phyloP scores from a whole-genome alignment of 30 jellyfish, hydroid and myxozoan genomes.

The Turritopsis dohrnii region DNA sequence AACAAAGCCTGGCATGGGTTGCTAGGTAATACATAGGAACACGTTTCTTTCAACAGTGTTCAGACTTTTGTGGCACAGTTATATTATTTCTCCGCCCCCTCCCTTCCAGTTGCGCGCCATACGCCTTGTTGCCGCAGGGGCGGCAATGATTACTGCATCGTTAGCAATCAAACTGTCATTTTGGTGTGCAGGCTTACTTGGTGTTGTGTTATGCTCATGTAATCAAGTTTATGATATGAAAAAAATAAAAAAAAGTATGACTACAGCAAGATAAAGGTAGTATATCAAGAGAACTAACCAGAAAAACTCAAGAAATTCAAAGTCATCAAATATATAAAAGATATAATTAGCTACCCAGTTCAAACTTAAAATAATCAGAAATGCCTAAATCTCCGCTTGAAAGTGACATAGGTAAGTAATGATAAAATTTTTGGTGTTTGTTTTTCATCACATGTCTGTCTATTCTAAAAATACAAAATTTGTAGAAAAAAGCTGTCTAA shows the following conservation, averaged over 20 bases:
- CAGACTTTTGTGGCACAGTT: no score
- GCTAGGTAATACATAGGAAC: no score
- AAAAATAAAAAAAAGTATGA: not conserved
- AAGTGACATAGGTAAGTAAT: conserved; percentile 4
- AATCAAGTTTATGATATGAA: conserved; percentile 4
- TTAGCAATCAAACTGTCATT: not conserved
- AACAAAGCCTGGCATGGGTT: no score
- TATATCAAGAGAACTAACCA: not conserved
- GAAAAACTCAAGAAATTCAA: not conserved
- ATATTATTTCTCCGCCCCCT: no score
- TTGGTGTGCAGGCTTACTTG: not conserved
- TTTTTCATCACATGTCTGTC: no score
- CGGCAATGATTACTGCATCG: no score
- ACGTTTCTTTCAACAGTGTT: no score
- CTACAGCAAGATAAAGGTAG: not conserved
- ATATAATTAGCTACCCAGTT: not conserved
- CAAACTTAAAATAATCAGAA: not conserved
- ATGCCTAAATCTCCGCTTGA: conserved; percentile 17
- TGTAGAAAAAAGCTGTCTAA: no score
- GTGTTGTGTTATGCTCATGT: not conserved
- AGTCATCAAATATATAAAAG: not conserved
- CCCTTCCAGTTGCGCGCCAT: no score
- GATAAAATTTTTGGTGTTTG: not conserved
- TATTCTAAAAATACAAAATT: no score
- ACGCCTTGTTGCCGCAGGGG: no score